phyloP scores from a whole-genome alignment of 2,797 vertebrate genomes.

The Sebastes hubbsi region DNA sequence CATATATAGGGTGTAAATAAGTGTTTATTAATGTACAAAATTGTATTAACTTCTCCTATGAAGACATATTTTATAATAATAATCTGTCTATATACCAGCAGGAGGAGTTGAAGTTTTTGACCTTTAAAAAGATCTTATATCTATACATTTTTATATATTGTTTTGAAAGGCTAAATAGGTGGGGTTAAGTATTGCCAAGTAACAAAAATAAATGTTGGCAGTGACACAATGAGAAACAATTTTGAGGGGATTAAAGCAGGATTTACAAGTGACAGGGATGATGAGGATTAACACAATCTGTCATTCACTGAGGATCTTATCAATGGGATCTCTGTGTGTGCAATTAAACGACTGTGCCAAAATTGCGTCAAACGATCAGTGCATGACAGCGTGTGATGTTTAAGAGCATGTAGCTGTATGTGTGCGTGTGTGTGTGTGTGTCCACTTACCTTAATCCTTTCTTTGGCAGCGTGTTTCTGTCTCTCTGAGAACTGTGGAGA shows the following conservation, averaged over 20 bases:
- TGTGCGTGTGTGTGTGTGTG: not conserved
- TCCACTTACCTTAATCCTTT: conserved; percentile 91
- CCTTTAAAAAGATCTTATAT: not conserved
- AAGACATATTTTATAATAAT: not conserved
- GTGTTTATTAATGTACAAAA: not conserved
- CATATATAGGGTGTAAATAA: too few species aligned
- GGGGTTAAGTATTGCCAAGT: not conserved
- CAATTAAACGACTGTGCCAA: not conserved
- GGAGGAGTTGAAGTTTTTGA: not conserved
- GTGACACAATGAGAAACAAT: not conserved
- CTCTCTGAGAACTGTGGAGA: conserved; percentile 86
- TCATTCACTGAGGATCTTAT: conserved; percentile 11
- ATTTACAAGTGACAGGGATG: conserved; percentile 4
- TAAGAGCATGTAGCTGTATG: not conserved
- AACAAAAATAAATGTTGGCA: not conserved
- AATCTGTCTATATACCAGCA: not conserved
- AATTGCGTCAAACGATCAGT: not conserved
- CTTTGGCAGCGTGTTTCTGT: conserved; percentile 95
- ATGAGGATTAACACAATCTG: conserved; percentile 30
- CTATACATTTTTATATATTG: not conserved
- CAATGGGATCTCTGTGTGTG: conserved; percentile 15
- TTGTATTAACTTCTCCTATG: not conserved
- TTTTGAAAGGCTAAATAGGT: not conserved
- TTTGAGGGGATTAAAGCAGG: conserved; percentile 1
- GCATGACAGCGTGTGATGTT: not conserved